phyloP scores from a whole-genome alignment of 2,113 vertebrate genomes.

The Crotalus helleri region DNA sequence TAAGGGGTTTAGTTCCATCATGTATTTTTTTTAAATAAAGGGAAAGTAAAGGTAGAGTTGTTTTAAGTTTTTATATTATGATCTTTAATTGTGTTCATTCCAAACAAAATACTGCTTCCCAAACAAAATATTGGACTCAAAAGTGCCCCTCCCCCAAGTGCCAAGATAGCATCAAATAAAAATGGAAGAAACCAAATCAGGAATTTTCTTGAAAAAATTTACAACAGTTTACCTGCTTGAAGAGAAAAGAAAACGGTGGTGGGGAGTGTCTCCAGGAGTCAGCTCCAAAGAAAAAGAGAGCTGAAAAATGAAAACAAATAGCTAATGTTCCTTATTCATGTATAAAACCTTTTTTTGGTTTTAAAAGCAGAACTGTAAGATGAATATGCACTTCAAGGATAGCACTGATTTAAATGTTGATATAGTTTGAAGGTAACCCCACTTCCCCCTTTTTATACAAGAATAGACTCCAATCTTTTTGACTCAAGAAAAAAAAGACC shows the following conservation, averaged over 20 bases:
- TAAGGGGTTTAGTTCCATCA: neutral
- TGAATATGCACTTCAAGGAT: neutral
- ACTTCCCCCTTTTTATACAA: neutral
- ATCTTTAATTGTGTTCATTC: neutral
- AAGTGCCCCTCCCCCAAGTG: neutral
- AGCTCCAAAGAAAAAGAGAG: neutral
- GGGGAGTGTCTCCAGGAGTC: neutral
- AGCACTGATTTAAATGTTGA: neutral
- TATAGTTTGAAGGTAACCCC: neutral
- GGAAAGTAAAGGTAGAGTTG: neutral
- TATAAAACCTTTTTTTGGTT: neutral
- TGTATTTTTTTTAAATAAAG: neutral
- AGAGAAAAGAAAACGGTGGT: neutral
- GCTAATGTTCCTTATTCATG: neutral
- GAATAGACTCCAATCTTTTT: neutral
- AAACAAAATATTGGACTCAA: neutral
- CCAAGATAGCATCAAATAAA: neutral
- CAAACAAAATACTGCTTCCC: neutral
- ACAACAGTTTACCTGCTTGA: neutral
- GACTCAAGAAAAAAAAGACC: neutral
- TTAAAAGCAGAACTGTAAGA: neutral
- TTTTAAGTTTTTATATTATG: neutral
- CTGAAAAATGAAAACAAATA: neutral
- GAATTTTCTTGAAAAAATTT: neutral
- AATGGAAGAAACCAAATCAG: neutral